These are phyloP conservation scores for Xestia ashworthii DNA, from an alignment of 2,888 invertebrate genomes.

Conservation along the genomic window DNA sequence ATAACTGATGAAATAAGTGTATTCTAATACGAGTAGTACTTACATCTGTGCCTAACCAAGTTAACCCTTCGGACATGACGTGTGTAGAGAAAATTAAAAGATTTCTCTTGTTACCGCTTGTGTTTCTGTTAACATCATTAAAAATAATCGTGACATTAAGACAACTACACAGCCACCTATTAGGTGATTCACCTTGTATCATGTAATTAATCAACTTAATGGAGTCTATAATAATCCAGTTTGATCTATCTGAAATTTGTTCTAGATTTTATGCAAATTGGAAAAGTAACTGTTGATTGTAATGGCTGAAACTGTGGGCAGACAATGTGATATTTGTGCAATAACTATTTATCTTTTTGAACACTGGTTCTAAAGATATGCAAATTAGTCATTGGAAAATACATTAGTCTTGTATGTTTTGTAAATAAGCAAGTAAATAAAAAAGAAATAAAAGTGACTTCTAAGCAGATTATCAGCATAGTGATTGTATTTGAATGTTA, in stretches of 20 bases:
- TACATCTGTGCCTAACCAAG: not conserved
- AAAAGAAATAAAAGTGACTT: not conserved
- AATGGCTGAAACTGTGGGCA: conserved; percentile 24
- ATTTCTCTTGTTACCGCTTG: not conserved
- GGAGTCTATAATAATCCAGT: conserved; percentile 41
- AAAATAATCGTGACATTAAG: conserved; percentile 18
- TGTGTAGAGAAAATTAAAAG: not conserved
- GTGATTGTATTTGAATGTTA: not conserved
- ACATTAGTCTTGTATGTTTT: not conserved
- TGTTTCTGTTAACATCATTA: not conserved
- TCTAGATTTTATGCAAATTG: conserved; percentile 62
- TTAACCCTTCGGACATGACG: not conserved
- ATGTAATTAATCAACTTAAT: conserved; percentile 60
- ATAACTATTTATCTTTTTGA: conserved; percentile 37
- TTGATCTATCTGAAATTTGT: conserved; percentile 51
- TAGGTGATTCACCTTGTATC: conserved; percentile 41
- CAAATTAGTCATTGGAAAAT: conserved; percentile 33
- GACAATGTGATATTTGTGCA: conserved; percentile 42
- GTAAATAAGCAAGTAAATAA: not conserved
- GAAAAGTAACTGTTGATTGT: conserved; percentile 55
- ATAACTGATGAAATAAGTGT: not conserved
- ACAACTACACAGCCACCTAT: conserved; percentile 2
- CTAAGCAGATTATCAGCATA: not conserved
- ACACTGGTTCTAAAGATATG: conserved; percentile 10
- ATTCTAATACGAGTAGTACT: not conserved